Evolutionary conservation across 2,113 vertebrate species (phyloP), one percentile per base, ranked within the genome.

Genomic region (Henicopernis longicauda): DNA sequence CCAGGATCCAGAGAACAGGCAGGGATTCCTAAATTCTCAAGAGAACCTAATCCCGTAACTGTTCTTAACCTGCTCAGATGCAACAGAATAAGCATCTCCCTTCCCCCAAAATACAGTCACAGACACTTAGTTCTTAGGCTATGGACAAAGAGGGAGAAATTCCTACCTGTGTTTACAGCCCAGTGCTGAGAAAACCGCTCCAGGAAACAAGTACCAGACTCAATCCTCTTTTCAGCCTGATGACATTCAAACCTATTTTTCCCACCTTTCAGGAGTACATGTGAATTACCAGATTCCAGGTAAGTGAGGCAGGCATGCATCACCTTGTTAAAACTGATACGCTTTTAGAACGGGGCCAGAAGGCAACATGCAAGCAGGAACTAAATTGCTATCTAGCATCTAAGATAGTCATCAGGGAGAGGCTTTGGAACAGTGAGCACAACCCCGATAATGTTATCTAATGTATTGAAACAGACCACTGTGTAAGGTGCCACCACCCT

Each of bases 221-320:
- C 40, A 38, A 10, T 59, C 11, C 12, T 44, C 34, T 57, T 31
- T 67, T 63, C 78, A 79, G 61, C 23, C 27, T 69, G 20, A 57
- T 40, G 10, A 86, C 22, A 26, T 17, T 36, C 36, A 78, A 62
- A 74, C 11, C 23, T 58, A 1, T 78, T 63, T 87, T 85, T 29
- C 25, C 20, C 32, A 44, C 14, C 62, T 74, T 34, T 72, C 16
- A 76, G 13, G 61, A 54, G 38, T 44, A 65, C 7, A 7, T 10
- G 10, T 66, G 65, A 89, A 49, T 45, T 32, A 63, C 22, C 13
- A 42, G 7, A 44, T 59, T 34, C 9, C 45, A 82, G 12, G 8
- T n/a, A 36, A 31, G 22, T 0, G 0, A 6, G 2, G 10, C 38
- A 58, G 10, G 23, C 42, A 25, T 0, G 1, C 16, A 36, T 22